A percentile compares a stretch with the other conserved stretches of the same genome.
Evolutionary conservation across 2,113 vertebrate species (phyloP).

Genomic region (Mirza zaza): DNA sequence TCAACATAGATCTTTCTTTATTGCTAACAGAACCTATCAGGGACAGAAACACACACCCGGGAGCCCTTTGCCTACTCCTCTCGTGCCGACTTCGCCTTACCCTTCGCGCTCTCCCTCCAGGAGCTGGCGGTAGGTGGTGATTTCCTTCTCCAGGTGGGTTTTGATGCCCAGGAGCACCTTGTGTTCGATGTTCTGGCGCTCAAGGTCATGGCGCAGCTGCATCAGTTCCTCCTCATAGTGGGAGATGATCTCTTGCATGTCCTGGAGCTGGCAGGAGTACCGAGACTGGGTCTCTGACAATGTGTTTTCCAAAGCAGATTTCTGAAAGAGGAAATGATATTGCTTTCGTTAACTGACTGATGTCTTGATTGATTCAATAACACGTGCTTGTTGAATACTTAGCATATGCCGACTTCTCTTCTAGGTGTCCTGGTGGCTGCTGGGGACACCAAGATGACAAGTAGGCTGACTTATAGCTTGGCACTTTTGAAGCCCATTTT

Average conservation of each 20-base stretch:
- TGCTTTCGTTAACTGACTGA: background rate
- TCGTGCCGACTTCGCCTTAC: conserved; percentile 82
- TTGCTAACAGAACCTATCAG: rapidly evolving
- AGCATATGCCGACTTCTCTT: background rate
- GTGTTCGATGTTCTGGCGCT: conserved; percentile 91
- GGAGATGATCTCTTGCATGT: conserved; percentile 88
- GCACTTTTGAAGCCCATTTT: background rate
- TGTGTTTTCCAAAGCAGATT: conserved; percentile 91
- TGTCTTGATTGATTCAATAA: no score
- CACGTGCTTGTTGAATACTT: background rate
- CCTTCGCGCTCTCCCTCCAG: conserved; percentile 90
- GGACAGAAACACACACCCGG: rapidly evolving
- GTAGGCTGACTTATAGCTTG: background rate
- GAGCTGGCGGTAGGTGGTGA: conserved; percentile 93
- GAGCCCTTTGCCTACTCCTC: background rate
- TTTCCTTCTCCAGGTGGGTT: conserved; percentile 97
- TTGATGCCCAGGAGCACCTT: conserved; percentile 94
- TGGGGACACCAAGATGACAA: background rate
- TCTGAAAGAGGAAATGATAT: conserved; percentile 83
- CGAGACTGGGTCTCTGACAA: conserved; percentile 89
- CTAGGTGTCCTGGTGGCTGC: background rate
- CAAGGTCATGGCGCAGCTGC: conserved; percentile 89
- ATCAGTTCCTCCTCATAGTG: conserved; percentile 90
- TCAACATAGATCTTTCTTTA: background rate
- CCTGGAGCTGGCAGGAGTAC: conserved; percentile 89